A percentile compares a stretch with the other conserved stretches of the same genome.
phyloP scores from a whole-genome alignment of 1,140 invertebrate genomes.

The Spodoptera litura region DNA sequence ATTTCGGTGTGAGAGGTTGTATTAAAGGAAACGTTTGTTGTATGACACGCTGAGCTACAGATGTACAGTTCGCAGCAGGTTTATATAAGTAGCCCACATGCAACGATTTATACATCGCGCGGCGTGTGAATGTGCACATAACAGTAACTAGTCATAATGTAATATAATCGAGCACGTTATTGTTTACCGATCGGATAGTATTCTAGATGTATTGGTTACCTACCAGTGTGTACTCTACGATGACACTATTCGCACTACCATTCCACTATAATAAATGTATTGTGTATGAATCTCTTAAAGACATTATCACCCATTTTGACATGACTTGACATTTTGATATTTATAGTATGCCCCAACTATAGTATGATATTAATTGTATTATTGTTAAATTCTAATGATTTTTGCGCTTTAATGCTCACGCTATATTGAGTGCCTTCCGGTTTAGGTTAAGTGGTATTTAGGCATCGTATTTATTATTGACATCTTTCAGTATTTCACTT shows the following conservation, averaged over 20 bases:
- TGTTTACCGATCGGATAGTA: conserved; percentile 34
- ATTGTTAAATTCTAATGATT: too few relatives aligned
- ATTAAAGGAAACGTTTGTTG: conserved; percentile 29
- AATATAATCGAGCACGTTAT: conserved; percentile 51
- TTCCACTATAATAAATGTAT: conserved; percentile 21
- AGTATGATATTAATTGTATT: not conserved
- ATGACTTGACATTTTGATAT: not conserved
- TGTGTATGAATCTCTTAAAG: conserved; percentile 30
- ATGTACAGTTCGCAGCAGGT: conserved; percentile 23
- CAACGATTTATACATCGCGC: conserved; percentile 17
- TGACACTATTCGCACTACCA: not conserved
- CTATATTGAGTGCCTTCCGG: conserved; percentile 31
- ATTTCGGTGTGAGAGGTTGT: conserved; percentile 25
- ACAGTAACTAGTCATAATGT: conserved; percentile 61
- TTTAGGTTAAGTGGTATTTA: conserved; percentile 37
- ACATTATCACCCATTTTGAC: not conserved
- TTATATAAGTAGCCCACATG: not conserved
- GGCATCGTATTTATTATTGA: conserved; percentile 41
- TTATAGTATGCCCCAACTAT: not conserved
- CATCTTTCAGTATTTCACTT: conserved; percentile 26
- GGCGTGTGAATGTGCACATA: conserved; percentile 54
- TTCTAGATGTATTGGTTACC: conserved; percentile 35
- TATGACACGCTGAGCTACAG: conserved; percentile 8
- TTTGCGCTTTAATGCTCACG: conserved; percentile 2
- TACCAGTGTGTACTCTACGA: conserved; percentile 5